Conservation (phyloP, 2,888 invertebrate genomes). For the Nebria brevicollis region DNA sequence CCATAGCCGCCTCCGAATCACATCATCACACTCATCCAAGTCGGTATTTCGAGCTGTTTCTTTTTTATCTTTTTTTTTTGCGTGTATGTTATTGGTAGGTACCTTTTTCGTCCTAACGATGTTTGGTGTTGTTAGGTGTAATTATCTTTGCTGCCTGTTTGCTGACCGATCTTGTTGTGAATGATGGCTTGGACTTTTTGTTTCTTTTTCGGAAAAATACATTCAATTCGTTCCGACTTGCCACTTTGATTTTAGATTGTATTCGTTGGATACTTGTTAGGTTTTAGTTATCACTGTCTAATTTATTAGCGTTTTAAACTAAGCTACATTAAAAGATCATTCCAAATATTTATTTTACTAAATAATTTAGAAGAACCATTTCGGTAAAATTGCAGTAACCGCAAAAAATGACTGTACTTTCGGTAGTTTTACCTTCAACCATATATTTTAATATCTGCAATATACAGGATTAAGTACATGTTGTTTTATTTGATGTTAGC, state of each 20-base stretch:
- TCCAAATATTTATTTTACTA: too few species aligned
- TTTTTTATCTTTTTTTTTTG: slow-evolving; percentile 22
- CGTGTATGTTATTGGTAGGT: slow-evolving; percentile 12
- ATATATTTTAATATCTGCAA: too few species aligned
- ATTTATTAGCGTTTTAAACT: too few species aligned
- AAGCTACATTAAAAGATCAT: too few species aligned
- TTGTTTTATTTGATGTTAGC: background rate
- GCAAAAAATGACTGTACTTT: too few species aligned
- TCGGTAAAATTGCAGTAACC: too few species aligned
- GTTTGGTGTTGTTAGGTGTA: slow-evolving; percentile 44
- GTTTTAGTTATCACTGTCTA: background rate
- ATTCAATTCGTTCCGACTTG: slow-evolving; percentile 32
- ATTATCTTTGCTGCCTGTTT: slow-evolving; percentile 42
- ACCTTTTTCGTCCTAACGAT: slow-evolving; percentile 40
- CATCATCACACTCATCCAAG: slow-evolving; percentile 19
- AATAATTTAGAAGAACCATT: too few species aligned
- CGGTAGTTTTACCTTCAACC: too few species aligned
- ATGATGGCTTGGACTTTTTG: slow-evolving; percentile 26
- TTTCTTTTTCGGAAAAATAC: slow-evolving; percentile 27
- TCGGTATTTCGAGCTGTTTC: background rate
- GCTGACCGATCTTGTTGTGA: slow-evolving; percentile 25
- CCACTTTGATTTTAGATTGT: slow-evolving; percentile 25
- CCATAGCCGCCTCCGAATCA: slow-evolving; percentile 31
- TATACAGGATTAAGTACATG: background rate
- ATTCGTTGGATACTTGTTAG: slow-evolving; percentile 12